Evolutionary conservation across 2,797 vertebrate genomes (phyloP), one percentile per base, ranked within the genome.

Genomic region (Emydoidea blandingii): DNA sequence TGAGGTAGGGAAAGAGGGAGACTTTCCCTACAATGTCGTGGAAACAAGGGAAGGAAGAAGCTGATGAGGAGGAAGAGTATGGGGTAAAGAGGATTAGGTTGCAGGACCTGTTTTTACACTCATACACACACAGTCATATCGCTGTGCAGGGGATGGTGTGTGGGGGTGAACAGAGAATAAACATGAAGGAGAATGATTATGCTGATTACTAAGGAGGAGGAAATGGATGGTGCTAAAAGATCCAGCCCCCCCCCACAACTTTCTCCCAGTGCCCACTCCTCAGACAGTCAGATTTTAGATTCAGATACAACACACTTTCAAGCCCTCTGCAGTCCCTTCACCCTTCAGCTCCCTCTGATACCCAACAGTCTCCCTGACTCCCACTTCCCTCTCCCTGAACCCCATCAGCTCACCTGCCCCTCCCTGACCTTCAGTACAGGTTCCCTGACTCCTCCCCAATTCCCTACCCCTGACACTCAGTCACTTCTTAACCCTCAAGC

Each of bases 401-500:
- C 44, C 14, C 27, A 47, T 31, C 68, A 76, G 37, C 27, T 76
- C 25, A 44, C 12, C 25, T 44, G 41, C 37, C 41, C 25, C 37
- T 74, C 9, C 37, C 19, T 23, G 19, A 21, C 25, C 18, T 18
- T 62, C 29, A 49, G 47, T 62, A 29, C 41, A 59, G 57, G 27
- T 83, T 59, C 47, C n/a, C n/a, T 47, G 44, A 15, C 37, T 14
- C 6, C 41, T 72, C 5, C 50, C 12, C 44, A 81, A 9, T 34
- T 83, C 52, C 78, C 34, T 83, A 29, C 95, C 83, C 76, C 52
- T 82, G 52, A 87, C 12, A 47, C 74, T 65, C 59, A 85, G 81
- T 80, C 18, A 79, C 81, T 79, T 27, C 44, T 29, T 19, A 81
- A 18, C 11, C 49, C 57, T 31, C 27, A 8, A n/a, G 6, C 44